Percentiles rank a stretch among this genome's conserved stretches.
phyloP scores from a whole-genome alignment of 2,113 vertebrate species.

The Thermophis baileyi region DNA sequence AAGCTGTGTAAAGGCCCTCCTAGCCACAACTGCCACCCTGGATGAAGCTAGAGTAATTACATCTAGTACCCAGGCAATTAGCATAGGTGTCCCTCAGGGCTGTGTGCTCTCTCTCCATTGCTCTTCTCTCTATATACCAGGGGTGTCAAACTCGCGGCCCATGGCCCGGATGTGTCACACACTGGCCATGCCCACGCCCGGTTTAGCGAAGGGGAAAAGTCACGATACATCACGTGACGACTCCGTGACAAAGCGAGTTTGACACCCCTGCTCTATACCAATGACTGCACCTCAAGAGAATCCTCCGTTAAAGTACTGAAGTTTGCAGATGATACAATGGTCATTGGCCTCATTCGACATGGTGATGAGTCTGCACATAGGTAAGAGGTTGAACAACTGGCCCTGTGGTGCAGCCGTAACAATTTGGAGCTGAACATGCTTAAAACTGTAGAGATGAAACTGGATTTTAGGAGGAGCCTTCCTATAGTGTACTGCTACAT shows the following conservation, averaged over 20 bases:
- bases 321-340: not conserved
- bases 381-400: not conserved
- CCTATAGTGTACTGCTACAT: too few species aligned
- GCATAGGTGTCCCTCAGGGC: too few species aligned
- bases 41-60: too few species aligned
- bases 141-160: too few species aligned
- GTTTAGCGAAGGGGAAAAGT: too few species aligned
- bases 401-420: not conserved
- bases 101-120: too few species aligned
- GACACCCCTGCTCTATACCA: too few species aligned
- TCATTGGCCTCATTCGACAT: not conserved
- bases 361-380: not conserved
- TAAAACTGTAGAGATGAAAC: not conserved
- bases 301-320: not conserved
- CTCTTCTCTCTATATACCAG: not conserved
- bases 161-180: fast-evolving
- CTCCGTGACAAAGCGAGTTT: too few species aligned
- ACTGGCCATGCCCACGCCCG: too few species aligned
- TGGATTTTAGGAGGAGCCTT: not conserved
- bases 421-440: not conserved
- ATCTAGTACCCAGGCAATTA: too few species aligned
- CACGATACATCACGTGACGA: too few species aligned
- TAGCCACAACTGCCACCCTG: not conserved
- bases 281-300: too few species aligned
- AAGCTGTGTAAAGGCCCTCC: not conserved